Conservation (phyloP, 1,140 invertebrate species). For the Brachionus paranguensis region DNA sequence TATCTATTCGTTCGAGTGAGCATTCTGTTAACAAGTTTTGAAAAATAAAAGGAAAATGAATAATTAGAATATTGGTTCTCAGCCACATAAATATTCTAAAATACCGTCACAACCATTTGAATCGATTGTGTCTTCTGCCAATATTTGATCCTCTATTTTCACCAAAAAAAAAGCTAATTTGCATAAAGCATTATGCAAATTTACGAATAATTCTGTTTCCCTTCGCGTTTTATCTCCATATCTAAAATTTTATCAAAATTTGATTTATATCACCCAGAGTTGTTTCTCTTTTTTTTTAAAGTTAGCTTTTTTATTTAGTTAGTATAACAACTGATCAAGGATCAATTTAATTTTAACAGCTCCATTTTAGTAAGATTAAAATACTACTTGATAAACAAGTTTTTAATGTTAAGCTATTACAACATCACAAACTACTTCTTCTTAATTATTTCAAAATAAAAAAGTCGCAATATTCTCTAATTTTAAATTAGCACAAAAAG, state of each 20-base stretch:
- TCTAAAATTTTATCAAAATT: not conserved
- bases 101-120: not conserved
- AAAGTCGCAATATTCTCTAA: not conserved
- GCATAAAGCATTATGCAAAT: slow-evolving; percentile 16
- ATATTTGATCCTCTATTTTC: not conserved
- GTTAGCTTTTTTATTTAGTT: not conserved
- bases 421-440: not conserved
- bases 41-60: not conserved
- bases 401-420: not conserved
- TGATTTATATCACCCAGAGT: not conserved
- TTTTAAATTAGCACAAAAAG: not conserved
- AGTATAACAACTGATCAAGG: not conserved
- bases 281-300: not conserved
- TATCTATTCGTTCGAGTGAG: not conserved
- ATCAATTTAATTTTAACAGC: not conserved
- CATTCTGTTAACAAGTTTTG: not conserved
- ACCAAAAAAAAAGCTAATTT: not conserved
- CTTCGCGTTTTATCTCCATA: not conserved
- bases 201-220: not conserved
- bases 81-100: not conserved
- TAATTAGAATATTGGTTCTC: not conserved
- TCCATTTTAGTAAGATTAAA: too few species aligned
- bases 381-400: not conserved
- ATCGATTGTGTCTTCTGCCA: not conserved
- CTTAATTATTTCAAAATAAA: not conserved